Evolutionary conservation across 2,797 vertebrate species (phyloP), one percentile per base, ranked within the genome.

Genomic region (Nannoperca australis): DNA sequence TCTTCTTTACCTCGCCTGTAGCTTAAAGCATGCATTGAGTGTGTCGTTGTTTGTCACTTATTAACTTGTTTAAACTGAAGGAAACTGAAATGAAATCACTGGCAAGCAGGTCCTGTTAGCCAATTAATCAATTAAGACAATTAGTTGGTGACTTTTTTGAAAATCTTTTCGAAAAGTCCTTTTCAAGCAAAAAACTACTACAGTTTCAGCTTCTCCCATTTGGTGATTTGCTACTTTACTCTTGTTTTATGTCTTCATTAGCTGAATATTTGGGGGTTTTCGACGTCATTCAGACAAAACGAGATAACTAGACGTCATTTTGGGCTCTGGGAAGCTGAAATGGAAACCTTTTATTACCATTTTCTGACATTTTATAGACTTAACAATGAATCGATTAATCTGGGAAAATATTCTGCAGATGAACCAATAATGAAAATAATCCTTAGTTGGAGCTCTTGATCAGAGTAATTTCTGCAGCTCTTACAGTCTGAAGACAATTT

Each of bases 1-100:
- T 92, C 78, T 87, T 91, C 73, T 89, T 90, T 85, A 27, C 10
- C 32, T 20, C 54, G 20, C 50, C 56, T 64, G 68, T 12, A 34
- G 44, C 40, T 62, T 12, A 4, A 42, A 47, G 58, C 65, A 27
- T 47, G 58, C n/a, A 34, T 44, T 17, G 45, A 47, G 40, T 61
- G 51, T 73, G 42, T 49, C 1, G 4, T 47, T 47, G 17, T 70
- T 69, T 51, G 30, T 17, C 12, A 24, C 61, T 10, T 3, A 74
- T 34, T 14, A 51, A 47, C 7, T 15, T 58, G 6, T 53, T 60
- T 30, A 65, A 55, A 66, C 14, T 42, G 45, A 30, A 18, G 53
- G 55, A 61, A 62, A 54, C 6, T 20, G 22, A 30, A 55, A 2
- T 61, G 2, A 58, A 60, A 18, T n/a, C n/a, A 34, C 2, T 40